Evolutionary conservation across 2,797 vertebrate species (phyloP).

Genomic region (Limosa lapponica): DNA sequence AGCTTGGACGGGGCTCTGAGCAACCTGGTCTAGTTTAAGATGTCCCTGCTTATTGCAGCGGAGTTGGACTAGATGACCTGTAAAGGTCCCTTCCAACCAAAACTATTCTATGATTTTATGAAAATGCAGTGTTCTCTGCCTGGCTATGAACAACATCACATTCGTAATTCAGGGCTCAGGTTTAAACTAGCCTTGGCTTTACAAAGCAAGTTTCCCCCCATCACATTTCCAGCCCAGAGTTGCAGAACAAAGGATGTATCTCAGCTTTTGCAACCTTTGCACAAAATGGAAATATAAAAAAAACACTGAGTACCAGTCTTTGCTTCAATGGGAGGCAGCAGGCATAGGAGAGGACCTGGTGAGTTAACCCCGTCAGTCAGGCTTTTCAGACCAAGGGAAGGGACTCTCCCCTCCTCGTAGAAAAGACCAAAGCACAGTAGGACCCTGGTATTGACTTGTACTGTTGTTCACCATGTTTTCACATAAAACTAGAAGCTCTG

Average conservation of each 20-base stretch:
- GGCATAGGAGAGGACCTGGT: neutral
- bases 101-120: neutral
- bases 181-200: neutral
- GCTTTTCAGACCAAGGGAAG: neutral
- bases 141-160: fast-evolving
- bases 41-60: neutral
- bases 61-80: neutral
- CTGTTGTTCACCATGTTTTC: neutral
- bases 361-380: neutral
- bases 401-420: neutral
- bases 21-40: neutral
- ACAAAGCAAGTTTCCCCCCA: neutral
- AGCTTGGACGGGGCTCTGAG: neutral
- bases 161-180: neutral
- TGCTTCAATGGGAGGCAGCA: neutral
- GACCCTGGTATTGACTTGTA: neutral
- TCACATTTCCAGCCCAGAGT: neutral
- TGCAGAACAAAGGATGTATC: neutral
- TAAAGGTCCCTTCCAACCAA: neutral
- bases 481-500: neutral
- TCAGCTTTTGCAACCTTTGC: neutral
- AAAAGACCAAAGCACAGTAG: neutral
- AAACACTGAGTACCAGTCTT: neutral
- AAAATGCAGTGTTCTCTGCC: neutral
- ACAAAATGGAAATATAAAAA: neutral